Evolutionary conservation across 2,888 invertebrate genomes (phyloP), one percentile per base, ranked within the genome.

Genomic region (Amphiduros pacificus): DNA sequence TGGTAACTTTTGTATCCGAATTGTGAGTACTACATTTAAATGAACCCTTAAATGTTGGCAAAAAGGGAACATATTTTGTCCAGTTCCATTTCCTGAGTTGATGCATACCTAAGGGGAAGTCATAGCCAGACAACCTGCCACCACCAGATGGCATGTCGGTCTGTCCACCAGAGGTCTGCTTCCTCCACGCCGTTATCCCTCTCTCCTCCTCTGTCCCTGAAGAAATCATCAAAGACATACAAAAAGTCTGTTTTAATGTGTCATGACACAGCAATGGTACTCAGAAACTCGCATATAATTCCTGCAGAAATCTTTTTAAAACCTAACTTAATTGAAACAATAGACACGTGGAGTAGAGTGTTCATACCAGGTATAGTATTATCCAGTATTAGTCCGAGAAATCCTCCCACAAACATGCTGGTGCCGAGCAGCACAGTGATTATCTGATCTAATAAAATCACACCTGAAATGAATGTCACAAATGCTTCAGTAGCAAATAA

Each of bases 361-460:
- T 9, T 17, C 51, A 28, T 41, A 65, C 80, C 79, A 63, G 79
- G 79, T 20, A 80, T 71, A 5, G 78, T 79, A 62, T 84, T 84
- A 66, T 84, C 84, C 48, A 84, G 69, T 29, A 83, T 61, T 53
- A 82, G 81, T 0, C 82, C 84, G 6, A 79, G 36, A 1, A 78
- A 55, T 1, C 84, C 84, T 11, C 82, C 84, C 6, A 84, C 80
- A 63, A 84, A 79, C 78, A 80, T 78, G 59, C 71, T 72, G 17
- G 78, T 79, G 5, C 77, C 71, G 4, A 77, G 54, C 1, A 80
- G 65, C 0, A 79, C 77, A 14, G 67, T 66, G 22, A 79, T 49
- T 22, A 66, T 55, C 55, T 61, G 61, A 40, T 66, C 63, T 11
- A 57, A 6, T 6, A 20, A 40, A n/a, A 26, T 28, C 36, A 44